phyloP scores from a whole-genome alignment of 2,797 vertebrate genomes.

The Bryconaethiops microstoma region DNA sequence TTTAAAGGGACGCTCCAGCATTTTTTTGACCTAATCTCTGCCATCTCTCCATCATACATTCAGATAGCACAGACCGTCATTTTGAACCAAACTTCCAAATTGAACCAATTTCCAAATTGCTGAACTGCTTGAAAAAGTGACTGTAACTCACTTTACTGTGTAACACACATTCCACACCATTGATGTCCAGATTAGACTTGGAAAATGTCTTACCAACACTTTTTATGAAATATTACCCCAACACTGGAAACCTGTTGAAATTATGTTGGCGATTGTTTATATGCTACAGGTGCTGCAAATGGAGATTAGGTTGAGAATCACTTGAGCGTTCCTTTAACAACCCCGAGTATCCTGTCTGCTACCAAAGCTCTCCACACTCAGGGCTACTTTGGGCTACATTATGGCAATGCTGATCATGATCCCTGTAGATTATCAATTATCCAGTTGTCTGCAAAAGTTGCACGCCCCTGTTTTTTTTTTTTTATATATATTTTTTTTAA shows the following conservation, averaged over 20 bases:
- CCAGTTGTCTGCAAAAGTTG: too few relatives aligned
- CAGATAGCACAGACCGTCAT: background rate
- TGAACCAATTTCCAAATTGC: background rate
- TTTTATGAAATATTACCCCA: background rate
- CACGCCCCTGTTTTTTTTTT: too few relatives aligned
- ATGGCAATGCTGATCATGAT: background rate
- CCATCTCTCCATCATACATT: background rate
- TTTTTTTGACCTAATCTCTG: background rate
- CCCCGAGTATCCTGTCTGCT: background rate
- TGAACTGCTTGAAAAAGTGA: background rate
- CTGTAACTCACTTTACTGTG: too few relatives aligned
- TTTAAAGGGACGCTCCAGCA: background rate
- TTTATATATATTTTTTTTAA: too few relatives aligned
- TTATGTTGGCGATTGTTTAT: background rate
- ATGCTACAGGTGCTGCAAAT: background rate
- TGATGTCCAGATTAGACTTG: background rate
- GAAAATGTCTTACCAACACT: background rate
- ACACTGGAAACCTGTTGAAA: background rate
- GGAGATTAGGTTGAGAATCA: background rate
- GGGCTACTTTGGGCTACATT: background rate
- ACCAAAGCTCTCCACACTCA: constrained; percentile 6
- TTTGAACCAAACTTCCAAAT: too few relatives aligned
- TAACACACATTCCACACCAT: background rate
- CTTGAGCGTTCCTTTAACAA: background rate
- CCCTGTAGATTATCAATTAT: background rate